These are phyloP conservation scores for Bathynomus jamesi DNA, from an alignment of 1,140 invertebrate genomes.

Conservation along the genomic window DNA sequence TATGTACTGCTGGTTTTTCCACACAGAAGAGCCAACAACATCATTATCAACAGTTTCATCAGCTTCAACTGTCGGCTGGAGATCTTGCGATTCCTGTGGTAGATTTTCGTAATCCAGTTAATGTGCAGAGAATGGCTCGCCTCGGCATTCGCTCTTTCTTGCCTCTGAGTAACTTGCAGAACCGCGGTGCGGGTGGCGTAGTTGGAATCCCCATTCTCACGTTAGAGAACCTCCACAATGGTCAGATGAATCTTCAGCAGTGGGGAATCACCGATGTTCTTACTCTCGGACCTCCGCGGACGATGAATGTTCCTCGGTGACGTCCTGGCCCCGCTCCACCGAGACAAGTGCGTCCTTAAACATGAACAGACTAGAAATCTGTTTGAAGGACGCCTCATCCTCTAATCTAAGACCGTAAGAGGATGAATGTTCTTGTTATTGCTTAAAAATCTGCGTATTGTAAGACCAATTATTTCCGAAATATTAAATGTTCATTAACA, in stretches of 20 bases:
- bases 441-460: too few species aligned
- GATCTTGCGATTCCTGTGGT: conserved; percentile 64
- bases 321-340: not conserved
- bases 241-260: conserved; percentile 40
- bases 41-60: conserved; percentile 56
- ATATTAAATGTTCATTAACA: too few species aligned
- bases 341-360: not conserved
- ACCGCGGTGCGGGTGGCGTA: conserved; percentile 51
- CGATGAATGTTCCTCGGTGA: conserved; percentile 34
- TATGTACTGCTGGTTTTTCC: conserved; percentile 62
- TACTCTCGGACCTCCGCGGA: conserved; percentile 35
- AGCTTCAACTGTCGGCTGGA: conserved; percentile 43
- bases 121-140: conserved; percentile 53
- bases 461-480: too few species aligned
- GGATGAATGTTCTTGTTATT: too few species aligned
- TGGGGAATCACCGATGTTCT: conserved; percentile 37
- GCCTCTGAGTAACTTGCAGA: conserved; percentile 56
- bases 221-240: conserved; percentile 55
- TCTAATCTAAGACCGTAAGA: too few species aligned
- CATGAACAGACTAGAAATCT: too few species aligned
- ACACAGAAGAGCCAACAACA: conserved; percentile 55
- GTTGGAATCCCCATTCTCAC: conserved; percentile 65
- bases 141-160: conserved; percentile 66
- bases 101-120: conserved; percentile 58
- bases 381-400: too few species aligned